These are phyloP conservation scores for Hiodon alosoides DNA, from an alignment of 2,113 vertebrate species.

Conservation along the genomic window DNA sequence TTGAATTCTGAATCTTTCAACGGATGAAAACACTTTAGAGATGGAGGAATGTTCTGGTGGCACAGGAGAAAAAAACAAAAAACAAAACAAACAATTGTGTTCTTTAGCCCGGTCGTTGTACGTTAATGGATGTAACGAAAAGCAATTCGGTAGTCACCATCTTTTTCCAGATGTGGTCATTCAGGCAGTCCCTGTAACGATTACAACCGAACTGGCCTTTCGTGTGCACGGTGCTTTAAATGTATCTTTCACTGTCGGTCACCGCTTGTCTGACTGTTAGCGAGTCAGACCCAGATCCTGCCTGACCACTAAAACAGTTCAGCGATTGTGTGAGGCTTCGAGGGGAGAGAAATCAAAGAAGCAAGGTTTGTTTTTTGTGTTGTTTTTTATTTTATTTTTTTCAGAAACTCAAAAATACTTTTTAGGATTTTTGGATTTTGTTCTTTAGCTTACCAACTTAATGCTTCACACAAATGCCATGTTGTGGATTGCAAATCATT, in stretches of 20 bases:
- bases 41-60: background rate
- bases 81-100: background rate
- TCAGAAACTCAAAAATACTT: background rate
- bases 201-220: constrained; percentile 1
- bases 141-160: too few relatives aligned
- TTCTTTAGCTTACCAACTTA: background rate
- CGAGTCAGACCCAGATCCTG: background rate
- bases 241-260: constrained; percentile 1
- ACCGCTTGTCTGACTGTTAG: too few relatives aligned
- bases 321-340: constrained; percentile 24
- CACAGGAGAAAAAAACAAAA: background rate
- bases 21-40: background rate
- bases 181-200: background rate
- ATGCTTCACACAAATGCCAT: background rate
- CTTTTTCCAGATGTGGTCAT: too few relatives aligned
- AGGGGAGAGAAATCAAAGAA: constrained; percentile 35
- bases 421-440: background rate
- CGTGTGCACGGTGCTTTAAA: too few relatives aligned
- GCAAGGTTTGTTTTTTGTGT: constrained; percentile 21
- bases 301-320: background rate
- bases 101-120: background rate
- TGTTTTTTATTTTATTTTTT: constrained; percentile 5
- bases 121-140: background rate
- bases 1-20: too few relatives aligned
- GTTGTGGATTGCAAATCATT: background rate